These are phyloP conservation scores for Struthidea cinerea DNA, from an alignment of 2,113 vertebrate genomes.

Conservation along the genomic window DNA sequence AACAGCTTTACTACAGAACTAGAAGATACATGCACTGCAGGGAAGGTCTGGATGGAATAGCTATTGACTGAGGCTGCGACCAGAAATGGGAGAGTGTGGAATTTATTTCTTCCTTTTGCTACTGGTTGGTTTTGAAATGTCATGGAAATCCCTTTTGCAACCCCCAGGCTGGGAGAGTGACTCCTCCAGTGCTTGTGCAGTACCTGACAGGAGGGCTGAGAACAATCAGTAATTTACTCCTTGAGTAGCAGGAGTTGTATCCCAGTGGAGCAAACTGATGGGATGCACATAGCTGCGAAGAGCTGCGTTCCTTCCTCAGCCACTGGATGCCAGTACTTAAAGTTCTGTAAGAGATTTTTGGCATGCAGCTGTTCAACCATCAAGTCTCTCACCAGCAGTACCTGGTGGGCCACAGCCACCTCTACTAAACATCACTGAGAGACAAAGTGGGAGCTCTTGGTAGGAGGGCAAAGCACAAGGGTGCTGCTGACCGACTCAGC, in stretches of 20 bases:
- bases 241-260: neutral
- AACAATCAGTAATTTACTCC: neutral
- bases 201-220: neutral
- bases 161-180: neutral
- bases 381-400: neutral
- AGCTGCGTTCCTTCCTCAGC: neutral
- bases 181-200: neutral
- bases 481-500: neutral
- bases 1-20: neutral
- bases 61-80: neutral
- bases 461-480: neutral
- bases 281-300: neutral
- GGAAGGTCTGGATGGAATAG: neutral
- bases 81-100: neutral
- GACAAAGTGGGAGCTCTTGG: neutral
- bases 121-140: neutral
- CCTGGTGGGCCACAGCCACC: neutral
- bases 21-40: neutral
- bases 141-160: neutral
- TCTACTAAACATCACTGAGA: neutral
- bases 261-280: neutral
- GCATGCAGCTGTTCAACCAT: neutral
- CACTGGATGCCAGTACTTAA: neutral
- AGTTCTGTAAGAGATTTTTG: neutral
- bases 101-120: neutral